Base-by-base conservation (phyloP, 2,113 vertebrate genomes). In the Trichomycterus rosablanca region DNA sequence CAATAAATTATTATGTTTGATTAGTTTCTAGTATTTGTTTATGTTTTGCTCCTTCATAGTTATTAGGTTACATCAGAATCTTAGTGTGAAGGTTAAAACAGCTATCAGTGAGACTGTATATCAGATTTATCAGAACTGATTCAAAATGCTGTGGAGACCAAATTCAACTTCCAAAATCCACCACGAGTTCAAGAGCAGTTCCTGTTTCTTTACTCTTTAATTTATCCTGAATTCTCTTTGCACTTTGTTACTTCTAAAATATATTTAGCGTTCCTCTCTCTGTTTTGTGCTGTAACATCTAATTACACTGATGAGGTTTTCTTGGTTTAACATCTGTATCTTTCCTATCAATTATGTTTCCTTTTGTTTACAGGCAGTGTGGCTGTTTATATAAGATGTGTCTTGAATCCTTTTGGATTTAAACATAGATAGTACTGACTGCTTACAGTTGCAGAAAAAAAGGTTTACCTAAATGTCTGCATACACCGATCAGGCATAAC, bases 341-440 rank as follows among this genome's bases (percentile, higher is more conserved):
- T 32, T 2, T 54, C 46, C 60, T 54, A 65, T 66, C 32, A 65
- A 52, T 69, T 49, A 23, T 39, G 62, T 15, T 52, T 46, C 46
- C 20, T 51, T 67, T 46, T 45, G 22, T 37, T 61, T 67, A 63
- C 64, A 62, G 39, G n/a, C 28, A 63, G 22, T 23, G 42, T 67
- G 34, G 55, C 46, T 51, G 60, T 48, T 26, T 35, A 52, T 49
- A 48, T 35, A 44, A 58, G 23, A 9, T 53, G 34, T 52, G 23
- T 3, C 14, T 12, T 11, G 7, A 35, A 35, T 35, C 34, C 9
- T 19, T 39, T 8, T 45, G 12, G 30, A 37, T 49, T 56, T 19
- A 45, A 64, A 37, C 55, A 48, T 48, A 45, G 46, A 64, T 18
- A n/a, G n/a, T n/a, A n/a, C n/a, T n/a, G n/a, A n/a, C n/a, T n/a